A percentile compares a stretch with the other conserved stretches of the same genome.
Evolutionary conservation across 2,888 invertebrate species (phyloP).

Genomic region (Philaethria dido): DNA sequence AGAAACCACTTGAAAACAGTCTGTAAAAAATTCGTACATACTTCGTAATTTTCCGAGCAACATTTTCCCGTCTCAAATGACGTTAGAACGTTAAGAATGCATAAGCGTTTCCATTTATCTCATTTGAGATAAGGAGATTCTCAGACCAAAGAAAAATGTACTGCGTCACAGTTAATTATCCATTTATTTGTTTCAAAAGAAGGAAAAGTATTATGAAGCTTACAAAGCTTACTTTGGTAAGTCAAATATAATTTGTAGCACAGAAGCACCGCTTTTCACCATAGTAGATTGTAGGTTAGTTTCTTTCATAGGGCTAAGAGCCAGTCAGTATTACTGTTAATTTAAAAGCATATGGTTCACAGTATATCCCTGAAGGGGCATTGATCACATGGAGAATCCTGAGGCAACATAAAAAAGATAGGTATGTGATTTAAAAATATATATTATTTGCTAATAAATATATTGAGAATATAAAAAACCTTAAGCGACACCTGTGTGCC

Average conservation of each 20-base stretch:
- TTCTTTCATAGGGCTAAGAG: too few species aligned
- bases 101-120: slow-evolving; percentile 28
- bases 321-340: too few species aligned
- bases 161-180: slow-evolving; percentile 18
- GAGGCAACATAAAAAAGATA: too few species aligned
- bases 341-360: too few species aligned
- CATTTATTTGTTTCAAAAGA: slow-evolving; percentile 21
- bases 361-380: too few species aligned
- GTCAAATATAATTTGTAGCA: slow-evolving; percentile 15
- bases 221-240: slow-evolving; percentile 15
- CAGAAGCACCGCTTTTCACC: background rate
- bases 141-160: slow-evolving; percentile 24
- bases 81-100: slow-evolving; percentile 28
- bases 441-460: too few species aligned
- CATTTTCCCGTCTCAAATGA: slow-evolving; percentile 19
- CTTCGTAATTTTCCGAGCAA: slow-evolving; percentile 14
- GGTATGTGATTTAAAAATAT: too few species aligned
- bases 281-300: background rate
- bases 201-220: slow-evolving; percentile 9
- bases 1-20: background rate
- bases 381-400: too few species aligned
- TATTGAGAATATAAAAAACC: too few species aligned
- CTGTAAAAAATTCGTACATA: slow-evolving; percentile 7
- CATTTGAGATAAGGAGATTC: slow-evolving; percentile 26
- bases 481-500: too few species aligned